Evolutionary conservation across 2,113 vertebrate species (phyloP).

Genomic region (Cichladusa arquata): DNA sequence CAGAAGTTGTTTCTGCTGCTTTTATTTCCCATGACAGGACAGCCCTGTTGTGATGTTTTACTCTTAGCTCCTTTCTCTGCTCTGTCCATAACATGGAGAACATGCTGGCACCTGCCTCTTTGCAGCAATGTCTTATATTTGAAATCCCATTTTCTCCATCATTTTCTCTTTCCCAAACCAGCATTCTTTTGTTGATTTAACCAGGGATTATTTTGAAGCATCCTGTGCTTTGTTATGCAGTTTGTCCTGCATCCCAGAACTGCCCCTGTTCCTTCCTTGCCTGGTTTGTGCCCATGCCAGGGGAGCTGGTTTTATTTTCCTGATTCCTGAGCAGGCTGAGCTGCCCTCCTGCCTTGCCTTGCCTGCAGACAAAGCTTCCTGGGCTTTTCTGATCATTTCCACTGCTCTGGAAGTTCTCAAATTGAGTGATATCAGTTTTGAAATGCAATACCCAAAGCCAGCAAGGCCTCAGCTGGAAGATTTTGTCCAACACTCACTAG

Average conservation of each 20-base stretch:
- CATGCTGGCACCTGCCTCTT: background rate
- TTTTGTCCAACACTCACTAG: background rate
- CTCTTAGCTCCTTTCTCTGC: background rate
- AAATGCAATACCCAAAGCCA: background rate
- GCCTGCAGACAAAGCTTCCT: background rate
- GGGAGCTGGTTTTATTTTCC: background rate
- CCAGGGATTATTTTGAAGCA: background rate
- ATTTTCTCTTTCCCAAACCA: background rate
- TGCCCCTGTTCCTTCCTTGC: background rate
- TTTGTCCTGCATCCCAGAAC: background rate
- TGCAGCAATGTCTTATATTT: background rate
- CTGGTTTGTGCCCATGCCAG: background rate
- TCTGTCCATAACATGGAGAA: background rate
- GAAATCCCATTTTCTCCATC: background rate
- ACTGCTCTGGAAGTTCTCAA: background rate
- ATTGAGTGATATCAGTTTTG: background rate
- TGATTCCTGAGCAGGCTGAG: background rate
- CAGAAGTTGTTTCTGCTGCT: background rate
- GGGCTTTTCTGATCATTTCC: background rate
- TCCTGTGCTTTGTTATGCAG: background rate
- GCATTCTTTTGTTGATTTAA: background rate
- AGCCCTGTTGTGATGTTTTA: background rate
- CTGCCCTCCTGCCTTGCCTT: background rate
- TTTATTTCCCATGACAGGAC: background rate
- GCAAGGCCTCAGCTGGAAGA: conserved; percentile 8